Base-by-base conservation (phyloP, 2,888 invertebrate species). In the Platerodrilus igneus region DNA sequence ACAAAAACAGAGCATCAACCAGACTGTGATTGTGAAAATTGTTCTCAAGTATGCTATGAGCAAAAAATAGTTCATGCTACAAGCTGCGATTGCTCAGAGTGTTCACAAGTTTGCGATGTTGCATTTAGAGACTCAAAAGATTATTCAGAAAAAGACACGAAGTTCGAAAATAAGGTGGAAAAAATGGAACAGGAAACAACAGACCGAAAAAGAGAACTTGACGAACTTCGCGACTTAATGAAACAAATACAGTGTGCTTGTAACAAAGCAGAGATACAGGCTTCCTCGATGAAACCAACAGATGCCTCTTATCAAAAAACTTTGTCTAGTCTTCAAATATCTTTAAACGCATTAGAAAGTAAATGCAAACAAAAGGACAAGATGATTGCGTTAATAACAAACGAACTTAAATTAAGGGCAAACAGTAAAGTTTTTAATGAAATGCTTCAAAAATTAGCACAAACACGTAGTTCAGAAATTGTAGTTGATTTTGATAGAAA, bases 331-430 rank as follows among this genome's bases (percentile, higher is more conserved):
- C 40, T 67, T 21, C 59, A 64, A 38, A 40, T 63, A 42, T 60
- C 64, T 6, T 41, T 66, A 21, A 43, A 48, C 3, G 57, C 54
- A 19, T 45, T 66, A 11, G 59, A 63, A 41, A 51, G 57, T 15
- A 65, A 66, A 39, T 64, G 65, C 37, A 57, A 53, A 31, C 56
- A 58, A 3, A 66, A 66, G 39, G 67, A 66, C 48, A 51, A 48
- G 16, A 56, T 66, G 56, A 66, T 66, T 31, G 54, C 58, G 5
- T 57, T 56, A 1, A 60, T 66, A 57, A 59, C 61, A 8, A 51
- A 58, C 2, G 62, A 66, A 37, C 45, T 66, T 17, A 52, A 55
- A 27, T 26, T 49, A 27, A 51, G 60, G 3, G 54, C 57, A 3
- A 51, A 56, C 15, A 52, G 45, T 17, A 42, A 41, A 19, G 21